Evolutionary conservation across 2,797 vertebrate genomes (phyloP).

Genomic region (Eurystomus glaucurus): DNA sequence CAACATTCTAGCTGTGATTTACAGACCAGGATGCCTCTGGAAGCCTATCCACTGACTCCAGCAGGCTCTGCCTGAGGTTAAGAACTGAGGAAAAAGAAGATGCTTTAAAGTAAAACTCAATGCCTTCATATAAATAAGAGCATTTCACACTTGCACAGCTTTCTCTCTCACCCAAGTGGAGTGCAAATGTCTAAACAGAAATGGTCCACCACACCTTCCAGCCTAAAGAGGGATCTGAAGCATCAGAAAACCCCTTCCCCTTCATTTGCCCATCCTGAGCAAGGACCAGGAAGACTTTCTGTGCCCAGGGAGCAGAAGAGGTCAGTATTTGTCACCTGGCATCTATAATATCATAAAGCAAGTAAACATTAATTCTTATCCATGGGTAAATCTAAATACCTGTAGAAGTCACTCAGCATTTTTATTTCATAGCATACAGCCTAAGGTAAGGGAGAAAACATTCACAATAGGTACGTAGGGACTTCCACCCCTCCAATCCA

Average conservation of each 20-base stretch:
- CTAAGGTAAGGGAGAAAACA: not conserved
- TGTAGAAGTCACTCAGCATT: too few relatives aligned
- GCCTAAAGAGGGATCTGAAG: not conserved
- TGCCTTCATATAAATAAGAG: not conserved
- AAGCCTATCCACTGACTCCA: not conserved
- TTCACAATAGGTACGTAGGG: not conserved
- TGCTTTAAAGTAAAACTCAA: not conserved
- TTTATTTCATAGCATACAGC: not conserved
- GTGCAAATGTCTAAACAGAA: not conserved
- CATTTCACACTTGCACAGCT: not conserved
- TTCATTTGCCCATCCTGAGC: not conserved
- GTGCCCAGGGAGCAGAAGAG: not conserved
- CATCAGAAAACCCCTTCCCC: not conserved
- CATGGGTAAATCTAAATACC: not conserved
- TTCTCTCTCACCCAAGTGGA: not conserved
- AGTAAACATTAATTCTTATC: not conserved
- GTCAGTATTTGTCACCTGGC: not conserved
- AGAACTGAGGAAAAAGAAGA: not conserved
- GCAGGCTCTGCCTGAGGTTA: not conserved
- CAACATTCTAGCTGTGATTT: conserved; percentile 11
- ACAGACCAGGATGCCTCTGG: not conserved
- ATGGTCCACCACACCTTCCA: not conserved
- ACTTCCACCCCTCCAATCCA: not conserved
- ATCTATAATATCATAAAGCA: not conserved
- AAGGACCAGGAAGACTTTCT: not conserved